Percentiles rank a stretch among this genome's conserved stretches.
Evolutionary conservation across 2,797 vertebrate genomes (phyloP).

Genomic region (Molossus alvarezi): DNA sequence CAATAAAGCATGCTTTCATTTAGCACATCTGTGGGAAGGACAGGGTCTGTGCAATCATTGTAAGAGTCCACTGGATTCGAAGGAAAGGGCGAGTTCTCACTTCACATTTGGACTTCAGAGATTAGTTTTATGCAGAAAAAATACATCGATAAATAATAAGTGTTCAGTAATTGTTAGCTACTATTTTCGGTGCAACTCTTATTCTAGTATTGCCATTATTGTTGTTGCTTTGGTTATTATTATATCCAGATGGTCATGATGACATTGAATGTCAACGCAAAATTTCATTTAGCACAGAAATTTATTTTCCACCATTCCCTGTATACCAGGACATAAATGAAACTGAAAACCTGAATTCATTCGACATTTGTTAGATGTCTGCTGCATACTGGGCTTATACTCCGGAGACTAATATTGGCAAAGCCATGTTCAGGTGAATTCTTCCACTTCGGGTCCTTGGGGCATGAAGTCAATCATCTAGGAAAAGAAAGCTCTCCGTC

Average conservation of each 20-base stretch:
- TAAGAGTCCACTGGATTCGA: not conserved
- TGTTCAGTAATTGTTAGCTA: not conserved
- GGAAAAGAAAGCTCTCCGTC: not conserved
- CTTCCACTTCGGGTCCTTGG: not conserved
- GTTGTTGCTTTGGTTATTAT: not conserved
- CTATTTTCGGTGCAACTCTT: not conserved
- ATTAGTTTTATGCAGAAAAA: not conserved
- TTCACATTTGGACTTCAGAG: not conserved
- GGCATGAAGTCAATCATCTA: not conserved
- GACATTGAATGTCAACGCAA: not conserved
- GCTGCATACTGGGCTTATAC: not conserved
- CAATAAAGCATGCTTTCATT: not conserved
- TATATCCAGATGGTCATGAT: not conserved
- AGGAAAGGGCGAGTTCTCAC: not conserved
- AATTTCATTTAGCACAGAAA: not conserved
- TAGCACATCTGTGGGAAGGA: not conserved
- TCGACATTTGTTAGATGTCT: not conserved
- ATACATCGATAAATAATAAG: not conserved
- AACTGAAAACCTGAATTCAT: constrained; percentile 14
- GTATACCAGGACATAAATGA: not conserved
- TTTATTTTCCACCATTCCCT: not conserved
- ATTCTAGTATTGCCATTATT: not conserved
- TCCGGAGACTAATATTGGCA: constrained; percentile 37
- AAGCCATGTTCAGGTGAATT: not conserved
- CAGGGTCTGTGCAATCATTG: fast-evolving